phyloP scores from a whole-genome alignment of 2,113 vertebrate genomes.

The Myrmophylax atrothorax region DNA sequence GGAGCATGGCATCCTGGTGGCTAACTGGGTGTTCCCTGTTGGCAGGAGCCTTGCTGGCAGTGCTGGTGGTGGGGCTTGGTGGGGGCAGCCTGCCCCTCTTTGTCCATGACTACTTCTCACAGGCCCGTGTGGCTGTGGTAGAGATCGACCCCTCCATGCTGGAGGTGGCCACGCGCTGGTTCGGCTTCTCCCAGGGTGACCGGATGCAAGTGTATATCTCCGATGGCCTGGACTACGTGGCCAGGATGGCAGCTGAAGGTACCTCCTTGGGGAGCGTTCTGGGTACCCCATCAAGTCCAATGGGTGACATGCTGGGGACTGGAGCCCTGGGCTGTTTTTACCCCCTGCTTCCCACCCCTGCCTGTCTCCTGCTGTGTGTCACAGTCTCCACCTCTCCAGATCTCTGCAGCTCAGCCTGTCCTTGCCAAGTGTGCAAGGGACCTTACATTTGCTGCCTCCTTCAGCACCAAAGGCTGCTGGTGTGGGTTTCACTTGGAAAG shows the following conservation, averaged over 20 bases:
- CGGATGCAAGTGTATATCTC: conserved; percentile 84
- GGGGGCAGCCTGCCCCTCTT: conserved; percentile 95
- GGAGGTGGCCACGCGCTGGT: conserved; percentile 88
- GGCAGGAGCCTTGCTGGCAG: conserved; percentile 75
- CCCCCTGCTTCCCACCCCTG: background rate
- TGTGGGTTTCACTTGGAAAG: background rate
- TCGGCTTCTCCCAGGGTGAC: conserved; percentile 84
- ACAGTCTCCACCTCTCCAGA: background rate
- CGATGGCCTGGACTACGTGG: conserved; percentile 87
- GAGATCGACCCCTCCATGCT: conserved; percentile 90
- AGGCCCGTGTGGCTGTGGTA: conserved; percentile 80
- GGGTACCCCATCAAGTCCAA: fast-evolving
- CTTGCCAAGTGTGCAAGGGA: background rate
- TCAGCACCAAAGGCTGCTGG: background rate
- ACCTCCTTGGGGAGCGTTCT: fast-evolving
- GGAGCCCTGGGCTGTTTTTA: background rate
- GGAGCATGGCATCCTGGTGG: fast-evolving
- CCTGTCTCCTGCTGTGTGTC: background rate
- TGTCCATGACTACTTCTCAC: conserved; percentile 85
- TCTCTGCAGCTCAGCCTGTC: background rate
- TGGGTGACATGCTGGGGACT: background rate
- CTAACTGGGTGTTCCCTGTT: background rate
- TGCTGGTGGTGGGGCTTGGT: conserved; percentile 91
- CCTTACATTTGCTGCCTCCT: background rate
- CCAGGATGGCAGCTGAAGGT: conserved; percentile 82